Percentiles rank a stretch among this genome's conserved stretches.
Evolutionary conservation across 2,888 invertebrate species (phyloP).

Genomic region (Drepanosiphum platanoidis): DNA sequence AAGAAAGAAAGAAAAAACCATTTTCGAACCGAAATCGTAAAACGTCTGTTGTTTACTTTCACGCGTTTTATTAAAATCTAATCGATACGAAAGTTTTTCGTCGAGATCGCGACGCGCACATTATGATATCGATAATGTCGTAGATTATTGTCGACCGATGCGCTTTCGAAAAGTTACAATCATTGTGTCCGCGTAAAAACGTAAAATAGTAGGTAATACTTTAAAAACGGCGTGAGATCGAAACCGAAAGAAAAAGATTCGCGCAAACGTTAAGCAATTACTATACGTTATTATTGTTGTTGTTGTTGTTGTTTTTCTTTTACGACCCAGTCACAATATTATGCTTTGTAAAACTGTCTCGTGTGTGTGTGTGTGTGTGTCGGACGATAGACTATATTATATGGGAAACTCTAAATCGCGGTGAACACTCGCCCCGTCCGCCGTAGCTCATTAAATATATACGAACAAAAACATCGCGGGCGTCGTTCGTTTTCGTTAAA

Average conservation of each 20-base stretch:
- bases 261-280: slow-evolving; percentile 26
- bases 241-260: background rate
- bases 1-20: background rate
- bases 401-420: slow-evolving; percentile 7
- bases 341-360: background rate
- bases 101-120: background rate
- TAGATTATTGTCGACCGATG: too few species aligned
- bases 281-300: background rate
- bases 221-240: background rate
- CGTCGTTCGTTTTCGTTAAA: slow-evolving; percentile 46
- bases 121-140: too few species aligned
- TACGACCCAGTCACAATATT: slow-evolving; percentile 13
- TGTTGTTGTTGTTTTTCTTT: background rate
- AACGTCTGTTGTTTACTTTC: background rate
- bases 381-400: background rate
- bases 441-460: slow-evolving; percentile 28
- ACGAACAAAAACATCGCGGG: slow-evolving; percentile 12
- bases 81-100: background rate
- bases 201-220: background rate
- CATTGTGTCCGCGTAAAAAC: background rate
- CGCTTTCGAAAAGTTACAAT: background rate
- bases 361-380: background rate
- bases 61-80: slow-evolving; percentile 3
- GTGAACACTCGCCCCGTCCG: background rate
- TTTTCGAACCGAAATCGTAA: slow-evolving; percentile 25